Conservation (phyloP, 2,113 vertebrate species). For the Crotophaga sulcirostris region DNA sequence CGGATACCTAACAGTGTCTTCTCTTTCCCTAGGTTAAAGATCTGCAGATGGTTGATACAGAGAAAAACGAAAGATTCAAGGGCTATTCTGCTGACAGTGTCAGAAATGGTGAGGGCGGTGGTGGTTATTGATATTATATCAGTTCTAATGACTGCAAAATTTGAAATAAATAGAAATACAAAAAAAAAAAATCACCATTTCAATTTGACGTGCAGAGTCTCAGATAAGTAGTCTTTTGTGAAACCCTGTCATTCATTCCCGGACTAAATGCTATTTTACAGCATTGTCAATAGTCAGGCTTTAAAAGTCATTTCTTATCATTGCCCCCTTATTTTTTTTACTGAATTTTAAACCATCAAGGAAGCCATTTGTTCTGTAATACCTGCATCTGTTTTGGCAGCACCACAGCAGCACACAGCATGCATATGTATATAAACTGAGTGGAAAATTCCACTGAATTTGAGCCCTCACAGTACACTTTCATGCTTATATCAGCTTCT, state of each 20-base stretch:
- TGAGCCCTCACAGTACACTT: not conserved
- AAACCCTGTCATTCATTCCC: not conserved
- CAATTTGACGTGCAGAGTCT: not conserved
- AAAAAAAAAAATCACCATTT: not conserved
- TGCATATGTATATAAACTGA: not conserved
- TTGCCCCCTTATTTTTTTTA: not conserved
- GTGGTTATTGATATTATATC: not conserved
- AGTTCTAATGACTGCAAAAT: not conserved
- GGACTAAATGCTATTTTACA: not conserved
- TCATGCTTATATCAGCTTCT: not conserved
- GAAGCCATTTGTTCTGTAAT: not conserved
- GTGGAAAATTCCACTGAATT: constrained; percentile 52
- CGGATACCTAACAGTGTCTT: not conserved
- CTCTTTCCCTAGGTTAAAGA: not conserved
- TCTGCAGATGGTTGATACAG: not conserved
- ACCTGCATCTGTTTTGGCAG: not conserved
- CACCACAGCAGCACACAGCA: not conserved
- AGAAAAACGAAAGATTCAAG: not conserved
- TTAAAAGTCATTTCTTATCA: not conserved
- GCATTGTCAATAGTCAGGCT: not conserved
- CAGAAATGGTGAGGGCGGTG: not conserved
- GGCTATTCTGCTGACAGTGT: not conserved
- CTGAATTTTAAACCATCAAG: not conserved
- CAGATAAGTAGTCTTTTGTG: not conserved
- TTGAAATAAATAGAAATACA: not conserved